These are phyloP conservation scores for Nasua narica DNA, from an alignment of 2,797 vertebrate species.

Conservation along the genomic window DNA sequence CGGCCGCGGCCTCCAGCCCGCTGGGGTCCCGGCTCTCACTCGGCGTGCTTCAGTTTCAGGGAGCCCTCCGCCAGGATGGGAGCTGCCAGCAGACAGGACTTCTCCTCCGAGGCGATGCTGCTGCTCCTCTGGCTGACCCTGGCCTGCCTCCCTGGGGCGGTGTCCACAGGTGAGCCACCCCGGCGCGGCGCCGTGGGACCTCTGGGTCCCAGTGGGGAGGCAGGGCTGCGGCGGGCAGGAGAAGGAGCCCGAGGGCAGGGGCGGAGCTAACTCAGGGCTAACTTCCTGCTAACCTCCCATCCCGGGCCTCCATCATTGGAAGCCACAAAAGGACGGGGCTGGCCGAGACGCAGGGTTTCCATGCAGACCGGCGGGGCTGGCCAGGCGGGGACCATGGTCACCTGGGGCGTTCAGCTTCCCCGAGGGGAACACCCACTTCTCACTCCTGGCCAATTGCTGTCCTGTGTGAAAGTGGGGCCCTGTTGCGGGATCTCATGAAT, in stretches of 20 bases:
- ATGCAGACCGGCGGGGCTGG: too few relatives aligned
- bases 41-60: conserved; percentile 10
- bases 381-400: too few relatives aligned
- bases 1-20: fast-evolving
- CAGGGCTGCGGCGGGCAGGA: fast-evolving
- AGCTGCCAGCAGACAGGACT: neutral
- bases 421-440: too few relatives aligned
- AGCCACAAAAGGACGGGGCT: neutral
- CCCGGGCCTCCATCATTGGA: neutral
- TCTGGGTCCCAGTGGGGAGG: neutral
- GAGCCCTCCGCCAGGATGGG: neutral
- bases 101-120: neutral
- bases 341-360: neutral
- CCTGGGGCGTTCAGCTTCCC: neutral
- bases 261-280: too few relatives aligned
- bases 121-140: neutral
- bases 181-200: fast-evolving
- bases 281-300: neutral
- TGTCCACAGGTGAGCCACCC: conserved; percentile 44
- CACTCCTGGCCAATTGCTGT: neutral
- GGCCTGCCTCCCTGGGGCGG: fast-evolving
- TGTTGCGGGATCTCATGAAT: neutral
- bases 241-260: fast-evolving
- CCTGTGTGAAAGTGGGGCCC: too few relatives aligned
- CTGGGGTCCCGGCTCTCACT: neutral